Evolutionary conservation across 2,113 vertebrate genomes (phyloP).

Genomic region (Daphoenositta chrysoptera): DNA sequence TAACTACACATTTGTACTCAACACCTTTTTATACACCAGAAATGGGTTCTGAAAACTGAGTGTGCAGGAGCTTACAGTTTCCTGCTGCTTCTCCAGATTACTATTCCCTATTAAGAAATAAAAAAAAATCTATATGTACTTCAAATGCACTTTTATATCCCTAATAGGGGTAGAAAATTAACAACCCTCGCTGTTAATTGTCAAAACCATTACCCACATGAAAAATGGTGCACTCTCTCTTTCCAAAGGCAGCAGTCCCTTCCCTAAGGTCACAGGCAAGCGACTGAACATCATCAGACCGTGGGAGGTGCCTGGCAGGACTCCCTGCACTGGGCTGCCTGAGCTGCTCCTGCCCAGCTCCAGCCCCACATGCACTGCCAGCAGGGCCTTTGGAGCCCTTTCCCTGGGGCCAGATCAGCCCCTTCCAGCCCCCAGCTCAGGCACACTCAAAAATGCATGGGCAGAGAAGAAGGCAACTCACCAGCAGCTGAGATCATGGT

Average conservation of each 20-base stretch:
- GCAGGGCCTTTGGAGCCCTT: not conserved
- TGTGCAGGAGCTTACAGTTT: not conserved
- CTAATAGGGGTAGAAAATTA: not conserved
- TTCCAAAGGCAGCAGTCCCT: not conserved
- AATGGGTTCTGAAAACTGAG: not conserved
- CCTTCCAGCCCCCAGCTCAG: not conserved
- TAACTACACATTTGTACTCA: not conserved
- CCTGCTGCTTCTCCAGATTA: not conserved
- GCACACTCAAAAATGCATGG: not conserved
- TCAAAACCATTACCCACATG: not conserved
- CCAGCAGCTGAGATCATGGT: accelerated
- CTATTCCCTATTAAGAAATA: not conserved
- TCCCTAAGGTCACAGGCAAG: not conserved
- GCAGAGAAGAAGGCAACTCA: not conserved
- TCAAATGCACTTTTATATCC: not conserved
- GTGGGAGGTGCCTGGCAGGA: not conserved
- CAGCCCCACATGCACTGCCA: not conserved
- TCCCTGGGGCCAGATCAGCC: not conserved
- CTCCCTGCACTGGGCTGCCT: not conserved
- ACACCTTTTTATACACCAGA: not conserved
- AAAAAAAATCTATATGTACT: not conserved
- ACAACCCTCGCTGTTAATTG: not conserved
- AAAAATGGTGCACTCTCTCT: not conserved
- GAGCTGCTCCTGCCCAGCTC: not conserved
- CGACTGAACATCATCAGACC: accelerated